phyloP scores from a whole-genome alignment of 2,888 invertebrate species.

The Rhopalosiphum nymphaeae region DNA sequence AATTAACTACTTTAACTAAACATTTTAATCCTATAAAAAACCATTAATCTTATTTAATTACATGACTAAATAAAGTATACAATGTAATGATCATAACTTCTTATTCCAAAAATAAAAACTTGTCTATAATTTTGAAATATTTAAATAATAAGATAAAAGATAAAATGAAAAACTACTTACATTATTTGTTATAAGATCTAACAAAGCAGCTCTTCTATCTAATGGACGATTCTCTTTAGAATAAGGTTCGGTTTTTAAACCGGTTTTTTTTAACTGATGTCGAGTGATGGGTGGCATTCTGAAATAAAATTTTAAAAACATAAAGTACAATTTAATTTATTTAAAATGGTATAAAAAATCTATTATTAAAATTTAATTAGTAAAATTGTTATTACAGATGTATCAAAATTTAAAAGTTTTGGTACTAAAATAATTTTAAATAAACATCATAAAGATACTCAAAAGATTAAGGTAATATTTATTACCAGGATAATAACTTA shows the following conservation, averaged over 20 bases:
- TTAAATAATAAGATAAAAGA: not conserved
- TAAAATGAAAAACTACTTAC: slow-evolving; percentile 35
- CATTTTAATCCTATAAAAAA: not conserved
- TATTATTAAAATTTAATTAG: not conserved
- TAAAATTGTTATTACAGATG: not conserved
- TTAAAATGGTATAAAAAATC: not conserved
- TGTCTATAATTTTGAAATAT: not conserved
- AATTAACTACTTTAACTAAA: not conserved
- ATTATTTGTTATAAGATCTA: slow-evolving; percentile 18
- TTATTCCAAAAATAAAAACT: not conserved
- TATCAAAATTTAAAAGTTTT: not conserved
- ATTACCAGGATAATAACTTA: not conserved
- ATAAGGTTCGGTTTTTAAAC: not conserved
- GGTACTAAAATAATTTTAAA: not conserved
- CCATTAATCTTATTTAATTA: not conserved
- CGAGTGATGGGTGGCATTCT: slow-evolving; percentile 49
- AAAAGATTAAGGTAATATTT: not conserved
- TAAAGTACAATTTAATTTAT: not conserved
- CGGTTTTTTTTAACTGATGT: slow-evolving; percentile 1
- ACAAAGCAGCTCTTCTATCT: slow-evolving; percentile 24
- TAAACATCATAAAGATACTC: too few relatives aligned
- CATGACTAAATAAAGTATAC: not conserved
- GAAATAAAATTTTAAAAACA: slow-evolving; percentile 3
- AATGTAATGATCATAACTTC: not conserved
- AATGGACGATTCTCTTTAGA: slow-evolving; percentile 30